Conservation (phyloP, 2,797 vertebrate genomes). For the Mionectes olivaceus region DNA sequence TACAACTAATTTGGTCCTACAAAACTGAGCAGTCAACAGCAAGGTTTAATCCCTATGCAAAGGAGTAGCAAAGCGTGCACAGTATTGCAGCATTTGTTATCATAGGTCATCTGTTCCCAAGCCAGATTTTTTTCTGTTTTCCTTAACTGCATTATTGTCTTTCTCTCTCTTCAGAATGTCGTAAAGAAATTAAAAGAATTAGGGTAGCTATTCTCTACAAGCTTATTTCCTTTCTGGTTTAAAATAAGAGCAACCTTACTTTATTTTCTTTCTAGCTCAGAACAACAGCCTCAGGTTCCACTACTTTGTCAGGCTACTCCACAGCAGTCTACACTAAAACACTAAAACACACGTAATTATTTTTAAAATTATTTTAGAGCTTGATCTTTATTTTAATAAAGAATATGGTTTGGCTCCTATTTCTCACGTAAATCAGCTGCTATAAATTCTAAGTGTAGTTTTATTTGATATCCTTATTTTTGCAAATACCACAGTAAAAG, state of each 20-base stretch:
- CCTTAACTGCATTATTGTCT: not conserved
- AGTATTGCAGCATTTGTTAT: not conserved
- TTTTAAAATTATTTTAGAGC: not conserved
- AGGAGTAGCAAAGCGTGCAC: not conserved
- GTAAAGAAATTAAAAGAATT: not conserved
- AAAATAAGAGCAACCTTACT: not conserved
- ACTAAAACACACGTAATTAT: not conserved
- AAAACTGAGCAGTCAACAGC: not conserved
- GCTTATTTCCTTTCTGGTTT: not conserved
- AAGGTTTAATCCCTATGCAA: not conserved
- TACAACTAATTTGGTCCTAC: not conserved
- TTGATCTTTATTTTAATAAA: slow-evolving; percentile 27
- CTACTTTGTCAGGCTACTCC: not conserved
- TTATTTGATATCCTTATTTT: slow-evolving; percentile 73
- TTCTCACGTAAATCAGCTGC: slow-evolving; percentile 82
- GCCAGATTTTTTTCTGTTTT: not conserved
- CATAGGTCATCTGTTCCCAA: not conserved
- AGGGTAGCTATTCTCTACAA: not conserved
- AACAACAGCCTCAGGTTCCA: not conserved
- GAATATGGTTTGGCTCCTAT: slow-evolving; percentile 57
- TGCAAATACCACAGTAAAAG: slow-evolving; percentile 34
- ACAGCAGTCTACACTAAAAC: not conserved
- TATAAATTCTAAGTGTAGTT: slow-evolving; percentile 78
- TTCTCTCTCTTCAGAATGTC: not conserved
- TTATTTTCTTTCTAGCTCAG: not conserved